Evolutionary conservation across 2,797 vertebrate species (phyloP), one percentile per base, ranked within the genome.

Genomic region (Babyrousa celebensis): DNA sequence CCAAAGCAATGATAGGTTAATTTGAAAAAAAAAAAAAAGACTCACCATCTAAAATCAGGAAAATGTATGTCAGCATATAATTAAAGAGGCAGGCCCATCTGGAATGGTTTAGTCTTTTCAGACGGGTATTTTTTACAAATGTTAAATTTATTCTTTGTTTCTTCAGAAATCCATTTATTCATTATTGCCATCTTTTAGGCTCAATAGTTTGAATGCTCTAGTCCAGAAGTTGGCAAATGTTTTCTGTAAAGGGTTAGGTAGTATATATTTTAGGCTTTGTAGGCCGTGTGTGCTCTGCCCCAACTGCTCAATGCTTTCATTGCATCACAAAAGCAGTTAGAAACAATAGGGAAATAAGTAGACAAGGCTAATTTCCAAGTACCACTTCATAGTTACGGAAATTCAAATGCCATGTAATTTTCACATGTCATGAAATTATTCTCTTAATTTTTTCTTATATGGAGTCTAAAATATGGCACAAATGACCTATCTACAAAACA

Each of bases 81-180:
- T 95, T 96, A 94, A 97, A 97, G 68, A 95, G 85, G 85, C 85
- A 84, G 68, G 20, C 36, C 82, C 27, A 90, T 93, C 77, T 94
- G 95, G 58, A 90, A 63, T 67, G n/a, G 7, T 71, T 97, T 92
- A 91, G 78, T 70, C 9, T 27, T 87, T 93, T 93, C 71, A 78
- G 54, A 87, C 92, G 74, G n/a, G 48, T 86, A 74, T 96, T 97
- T 97, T 43, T 94, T 86, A 79, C 54, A 90, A 65, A 85, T 91
- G 85, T 90, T 91, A 86, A 96, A 96, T 90, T 89, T 94, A 90
- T 87, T 89, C 48, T 92, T 93, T 91, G 52, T 95, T 97, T 91
- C 78, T 95, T 92, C 78, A 91, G 82, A 90, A 92, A 90, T 92
- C 32, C 18, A 83, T 12, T 78, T 95, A 74, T 85, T 95, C 80